These are phyloP conservation scores for Drosophila funebris DNA, from an alignment of 1,140 invertebrate species.

Conservation along the genomic window DNA sequence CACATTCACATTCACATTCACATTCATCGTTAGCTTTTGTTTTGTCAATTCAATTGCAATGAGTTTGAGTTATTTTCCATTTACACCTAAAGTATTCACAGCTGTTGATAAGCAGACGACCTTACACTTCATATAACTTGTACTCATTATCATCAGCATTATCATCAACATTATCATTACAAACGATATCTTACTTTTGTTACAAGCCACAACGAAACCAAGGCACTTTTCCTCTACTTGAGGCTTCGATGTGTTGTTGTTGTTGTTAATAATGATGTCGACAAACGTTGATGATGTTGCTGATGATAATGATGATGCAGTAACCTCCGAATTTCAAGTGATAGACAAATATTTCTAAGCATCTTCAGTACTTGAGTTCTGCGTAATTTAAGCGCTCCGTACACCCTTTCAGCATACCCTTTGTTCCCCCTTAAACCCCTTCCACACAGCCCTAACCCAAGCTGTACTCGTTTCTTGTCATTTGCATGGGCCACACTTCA, in stretches of 20 bases:
- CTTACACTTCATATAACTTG: conserved; percentile 4
- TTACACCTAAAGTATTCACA: not conserved
- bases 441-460: not conserved
- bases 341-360: conserved; percentile 45
- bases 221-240: conserved; percentile 28
- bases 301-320: conserved; percentile 24
- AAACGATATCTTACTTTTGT: conserved; percentile 31
- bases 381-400: conserved; percentile 32
- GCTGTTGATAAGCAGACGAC: conserved; percentile 13
- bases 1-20: not conserved
- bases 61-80: not conserved
- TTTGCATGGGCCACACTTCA: conserved; percentile 35
- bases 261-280: not conserved
- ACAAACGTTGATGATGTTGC: not conserved
- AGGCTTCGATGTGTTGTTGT: conserved; percentile 4
- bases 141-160: not conserved
- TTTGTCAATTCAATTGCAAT: not conserved
- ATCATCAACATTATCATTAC: not conserved
- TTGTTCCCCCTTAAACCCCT: not conserved
- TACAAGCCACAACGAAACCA: conserved; percentile 14
- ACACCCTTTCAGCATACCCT: conserved; percentile 25
- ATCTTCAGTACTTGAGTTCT: conserved; percentile 18
- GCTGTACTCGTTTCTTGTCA: conserved; percentile 10
- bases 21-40: not conserved
- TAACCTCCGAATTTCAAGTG: conserved; percentile 35